Percentiles rank a stretch among this genome's conserved stretches.
Evolutionary conservation across 1,140 invertebrate genomes (phyloP).

Genomic region (Cataglyphis hispanica): DNA sequence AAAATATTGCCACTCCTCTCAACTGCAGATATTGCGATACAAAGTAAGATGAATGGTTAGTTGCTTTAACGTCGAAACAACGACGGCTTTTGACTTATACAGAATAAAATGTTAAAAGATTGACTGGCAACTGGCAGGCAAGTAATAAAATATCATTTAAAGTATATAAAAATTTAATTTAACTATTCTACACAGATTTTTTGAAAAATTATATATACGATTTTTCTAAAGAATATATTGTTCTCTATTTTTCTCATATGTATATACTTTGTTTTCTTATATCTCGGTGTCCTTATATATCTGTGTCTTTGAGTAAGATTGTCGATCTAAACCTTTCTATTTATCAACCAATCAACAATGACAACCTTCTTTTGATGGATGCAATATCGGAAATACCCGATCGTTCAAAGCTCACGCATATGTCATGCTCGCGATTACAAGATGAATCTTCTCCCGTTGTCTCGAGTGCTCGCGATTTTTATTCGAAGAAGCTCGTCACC

Average conservation of each 20-base stretch:
- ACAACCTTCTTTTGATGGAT: slow-evolving; percentile 6
- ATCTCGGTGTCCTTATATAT: background rate
- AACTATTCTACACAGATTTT: background rate
- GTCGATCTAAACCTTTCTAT: background rate
- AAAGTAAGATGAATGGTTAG: slow-evolving; percentile 7
- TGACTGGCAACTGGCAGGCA: background rate
- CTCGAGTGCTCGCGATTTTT: slow-evolving; percentile 51
- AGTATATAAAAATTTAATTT: background rate
- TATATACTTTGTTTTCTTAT: background rate
- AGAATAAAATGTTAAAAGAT: background rate
- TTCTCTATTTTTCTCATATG: background rate
- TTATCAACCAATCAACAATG: slow-evolving; percentile 7
- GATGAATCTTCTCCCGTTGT: slow-evolving; percentile 26
- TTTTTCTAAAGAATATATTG: background rate
- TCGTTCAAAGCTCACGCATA: slow-evolving; percentile 33
- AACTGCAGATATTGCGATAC: slow-evolving; percentile 22
- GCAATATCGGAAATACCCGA: background rate
- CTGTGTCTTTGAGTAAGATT: background rate
- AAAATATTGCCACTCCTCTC: slow-evolving; percentile 51
- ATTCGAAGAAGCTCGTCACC: background rate
- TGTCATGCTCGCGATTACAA: slow-evolving; percentile 37
- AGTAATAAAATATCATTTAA: background rate
- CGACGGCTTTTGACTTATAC: slow-evolving; percentile 44
- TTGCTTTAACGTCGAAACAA: slow-evolving; percentile 4
- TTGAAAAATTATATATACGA: background rate